phyloP scores from a whole-genome alignment of 2,888 invertebrate species.

The Drosophila infuscata region DNA sequence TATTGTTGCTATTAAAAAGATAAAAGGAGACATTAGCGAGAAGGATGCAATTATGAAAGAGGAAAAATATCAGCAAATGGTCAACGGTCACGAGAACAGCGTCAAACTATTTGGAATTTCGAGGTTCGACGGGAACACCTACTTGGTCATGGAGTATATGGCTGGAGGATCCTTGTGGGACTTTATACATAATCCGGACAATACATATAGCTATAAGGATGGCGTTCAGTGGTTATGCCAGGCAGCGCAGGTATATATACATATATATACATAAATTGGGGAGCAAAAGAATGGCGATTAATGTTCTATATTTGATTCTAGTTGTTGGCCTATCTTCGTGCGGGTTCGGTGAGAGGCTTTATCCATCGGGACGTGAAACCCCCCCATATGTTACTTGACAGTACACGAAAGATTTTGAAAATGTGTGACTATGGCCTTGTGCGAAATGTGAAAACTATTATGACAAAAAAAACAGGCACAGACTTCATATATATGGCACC shows the following conservation, averaged over 20 bases:
- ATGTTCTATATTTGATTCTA: background rate
- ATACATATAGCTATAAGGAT: fast-evolving
- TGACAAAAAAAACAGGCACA: constrained; percentile 7
- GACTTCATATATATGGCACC: constrained; percentile 23
- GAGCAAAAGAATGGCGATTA: too few species aligned
- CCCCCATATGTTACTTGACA: constrained; percentile 17
- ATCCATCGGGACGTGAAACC: constrained; percentile 39
- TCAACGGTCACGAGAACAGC: background rate
- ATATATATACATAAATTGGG: background rate
- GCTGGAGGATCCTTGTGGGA: background rate
- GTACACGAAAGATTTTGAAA: background rate
- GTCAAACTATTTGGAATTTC: background rate
- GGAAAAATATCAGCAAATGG: background rate
- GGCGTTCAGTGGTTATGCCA: background rate
- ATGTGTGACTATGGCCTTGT: constrained; percentile 28
- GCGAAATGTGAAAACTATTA: background rate
- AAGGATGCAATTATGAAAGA: background rate
- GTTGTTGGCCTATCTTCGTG: background rate
- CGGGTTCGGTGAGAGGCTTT: background rate
- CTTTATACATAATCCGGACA: fast-evolving
- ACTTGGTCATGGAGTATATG: background rate
- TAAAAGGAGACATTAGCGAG: fast-evolving
- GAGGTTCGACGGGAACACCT: fast-evolving
- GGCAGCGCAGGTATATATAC: background rate
- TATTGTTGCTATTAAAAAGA: background rate